These are phyloP conservation scores for Tridacna crocea DNA, from an alignment of 2,888 invertebrate genomes.

Conservation along the genomic window DNA sequence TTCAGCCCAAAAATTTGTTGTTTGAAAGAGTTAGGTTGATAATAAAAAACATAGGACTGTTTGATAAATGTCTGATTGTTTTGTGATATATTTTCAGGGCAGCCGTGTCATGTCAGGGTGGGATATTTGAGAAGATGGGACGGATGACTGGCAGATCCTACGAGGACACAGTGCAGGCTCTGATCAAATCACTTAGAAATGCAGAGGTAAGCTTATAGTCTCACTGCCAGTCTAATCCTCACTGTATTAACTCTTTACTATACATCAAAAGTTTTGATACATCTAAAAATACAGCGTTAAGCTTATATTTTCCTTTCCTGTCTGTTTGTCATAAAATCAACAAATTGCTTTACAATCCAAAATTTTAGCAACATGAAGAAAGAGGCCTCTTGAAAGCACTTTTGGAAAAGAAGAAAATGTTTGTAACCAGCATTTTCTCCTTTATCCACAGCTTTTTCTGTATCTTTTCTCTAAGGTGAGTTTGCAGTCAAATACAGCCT, in stretches of 20 bases:
- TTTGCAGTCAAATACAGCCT: no score
- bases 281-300: not conserved
- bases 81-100: slow-evolving; percentile 88
- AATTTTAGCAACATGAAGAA: no score
- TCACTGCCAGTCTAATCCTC: no score
- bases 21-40: not conserved
- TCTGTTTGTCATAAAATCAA: no score
- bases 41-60: no score
- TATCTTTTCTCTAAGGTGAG: no score
- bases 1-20: not conserved
- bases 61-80: not conserved
- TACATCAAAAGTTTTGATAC: no score
- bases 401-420: no score
- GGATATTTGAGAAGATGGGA: slow-evolving; percentile 98
- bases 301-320: not conserved
- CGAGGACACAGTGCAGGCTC: slow-evolving; percentile 97
- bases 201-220: slow-evolving; percentile 83
- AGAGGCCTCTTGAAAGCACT: no score
- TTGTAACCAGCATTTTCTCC: no score
- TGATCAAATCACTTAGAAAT: slow-evolving; percentile 95
- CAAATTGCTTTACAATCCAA: not conserved
- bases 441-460: no score
- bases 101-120: slow-evolving; percentile 95
- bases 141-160: slow-evolving; percentile 99
- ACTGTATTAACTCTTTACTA: no score